Conservation (phyloP, 64 coral and sea anemone genomes). For the Stichodactyla helianthus region DNA sequence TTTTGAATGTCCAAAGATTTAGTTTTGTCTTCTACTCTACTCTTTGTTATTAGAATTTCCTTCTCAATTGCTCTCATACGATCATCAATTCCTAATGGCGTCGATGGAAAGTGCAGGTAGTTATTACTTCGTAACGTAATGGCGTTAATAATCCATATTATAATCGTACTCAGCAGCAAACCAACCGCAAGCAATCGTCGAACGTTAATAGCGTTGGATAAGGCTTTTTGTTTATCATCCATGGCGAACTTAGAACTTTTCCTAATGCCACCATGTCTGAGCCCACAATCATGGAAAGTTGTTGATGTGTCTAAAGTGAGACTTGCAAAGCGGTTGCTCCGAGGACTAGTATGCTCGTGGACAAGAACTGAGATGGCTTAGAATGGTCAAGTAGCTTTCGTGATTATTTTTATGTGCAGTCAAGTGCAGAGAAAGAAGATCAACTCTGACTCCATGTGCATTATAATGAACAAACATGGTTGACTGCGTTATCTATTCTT, state of each 20-base stretch:
- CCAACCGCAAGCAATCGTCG: not conserved
- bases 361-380: not conserved
- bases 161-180: not conserved
- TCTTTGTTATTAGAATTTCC: not conserved
- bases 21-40: not conserved
- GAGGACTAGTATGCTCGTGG: not conserved
- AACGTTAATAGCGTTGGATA: not conserved
- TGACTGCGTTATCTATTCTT: too few species aligned
- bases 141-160: not conserved
- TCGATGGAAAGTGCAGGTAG: not conserved
- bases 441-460: too few species aligned
- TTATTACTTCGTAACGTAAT: not conserved
- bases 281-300: not conserved
- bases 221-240: not conserved
- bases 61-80: not conserved
- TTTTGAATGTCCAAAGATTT: not conserved
- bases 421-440: not conserved
- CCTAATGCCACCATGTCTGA: not conserved
- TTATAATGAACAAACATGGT: too few species aligned
- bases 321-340: not conserved
- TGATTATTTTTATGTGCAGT: not conserved
- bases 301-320: not conserved
- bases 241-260: not conserved
- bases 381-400: not conserved
- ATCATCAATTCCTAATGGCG: not conserved